Evolutionary conservation across 1,140 invertebrate genomes (phyloP).

Genomic region (Arctopsyche grandis): DNA sequence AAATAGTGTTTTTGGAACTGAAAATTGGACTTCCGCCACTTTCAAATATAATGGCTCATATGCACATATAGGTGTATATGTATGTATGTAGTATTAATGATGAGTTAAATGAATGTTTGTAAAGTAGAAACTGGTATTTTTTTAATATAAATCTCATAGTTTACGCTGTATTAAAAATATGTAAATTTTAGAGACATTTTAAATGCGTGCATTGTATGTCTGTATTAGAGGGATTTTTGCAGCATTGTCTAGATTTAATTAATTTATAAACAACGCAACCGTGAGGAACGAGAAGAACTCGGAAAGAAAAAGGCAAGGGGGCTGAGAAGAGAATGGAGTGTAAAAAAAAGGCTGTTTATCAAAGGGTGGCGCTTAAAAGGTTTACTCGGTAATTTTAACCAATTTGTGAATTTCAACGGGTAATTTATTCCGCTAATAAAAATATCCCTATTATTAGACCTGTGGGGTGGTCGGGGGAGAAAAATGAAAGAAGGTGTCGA

Average conservation of each 20-base stretch:
- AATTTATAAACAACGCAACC: not conserved
- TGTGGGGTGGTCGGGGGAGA: not conserved
- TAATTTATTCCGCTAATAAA: conserved; percentile 32
- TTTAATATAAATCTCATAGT: too few relatives aligned
- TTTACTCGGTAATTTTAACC: conserved; percentile 31
- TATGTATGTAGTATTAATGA: too few relatives aligned
- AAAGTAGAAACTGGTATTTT: too few relatives aligned
- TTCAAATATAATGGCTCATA: too few relatives aligned
- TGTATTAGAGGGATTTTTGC: not conserved
- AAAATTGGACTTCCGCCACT: too few relatives aligned
- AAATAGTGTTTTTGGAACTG: too few relatives aligned
- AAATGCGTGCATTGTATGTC: too few relatives aligned
- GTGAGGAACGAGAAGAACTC: not conserved
- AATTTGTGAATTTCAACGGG: conserved; percentile 32
- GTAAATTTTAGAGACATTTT: too few relatives aligned
- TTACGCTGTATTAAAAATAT: too few relatives aligned
- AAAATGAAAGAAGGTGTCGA: not conserved
- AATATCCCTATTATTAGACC: conserved; percentile 6
- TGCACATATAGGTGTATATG: too few relatives aligned
- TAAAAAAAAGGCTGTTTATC: conserved; percentile 1
- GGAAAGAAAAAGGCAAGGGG: not conserved
- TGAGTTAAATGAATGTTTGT: too few relatives aligned
- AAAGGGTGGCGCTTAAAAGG: conserved; percentile 23
- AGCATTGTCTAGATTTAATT: not conserved
- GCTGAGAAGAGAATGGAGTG: not conserved